A percentile compares a stretch with the other conserved stretches of the same genome.
phyloP scores from a whole-genome alignment of 2,888 invertebrate genomes.

The Orchestes rusci region DNA sequence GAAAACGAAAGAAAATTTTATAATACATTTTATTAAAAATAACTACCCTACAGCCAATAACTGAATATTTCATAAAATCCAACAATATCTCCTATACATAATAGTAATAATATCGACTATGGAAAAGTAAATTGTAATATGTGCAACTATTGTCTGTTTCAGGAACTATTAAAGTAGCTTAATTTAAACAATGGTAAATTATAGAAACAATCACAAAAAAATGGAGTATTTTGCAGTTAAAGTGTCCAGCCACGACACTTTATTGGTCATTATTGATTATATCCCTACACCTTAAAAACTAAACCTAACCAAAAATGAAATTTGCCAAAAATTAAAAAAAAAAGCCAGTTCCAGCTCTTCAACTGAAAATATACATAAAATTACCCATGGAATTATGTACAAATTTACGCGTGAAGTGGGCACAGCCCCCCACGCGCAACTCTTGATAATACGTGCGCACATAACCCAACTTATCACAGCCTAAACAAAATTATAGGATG shows the following conservation, averaged over 20 bases:
- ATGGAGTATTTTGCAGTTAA: slow-evolving; percentile 17
- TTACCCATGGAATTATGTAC: too few species aligned
- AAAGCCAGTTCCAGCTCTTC: too few species aligned
- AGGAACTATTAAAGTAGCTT: slow-evolving; percentile 12
- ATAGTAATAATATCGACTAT: slow-evolving; percentile 7
- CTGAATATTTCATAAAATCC: background rate
- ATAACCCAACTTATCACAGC: too few species aligned
- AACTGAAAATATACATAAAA: too few species aligned
- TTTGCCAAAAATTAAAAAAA: too few species aligned
- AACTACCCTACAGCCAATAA: background rate
- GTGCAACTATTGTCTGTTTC: slow-evolving; percentile 7
- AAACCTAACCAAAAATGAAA: slow-evolving; percentile 7
- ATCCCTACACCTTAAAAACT: slow-evolving; percentile 17
- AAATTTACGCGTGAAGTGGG: too few species aligned
- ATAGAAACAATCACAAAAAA: slow-evolving; percentile 16
- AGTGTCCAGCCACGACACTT: too few species aligned
- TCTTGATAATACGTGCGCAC: too few species aligned
- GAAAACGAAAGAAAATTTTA: background rate
- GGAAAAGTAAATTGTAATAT: too few species aligned
- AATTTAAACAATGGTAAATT: slow-evolving; percentile 14
- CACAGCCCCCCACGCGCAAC: too few species aligned
- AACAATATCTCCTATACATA: slow-evolving; percentile 1
- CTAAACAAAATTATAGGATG: too few species aligned
- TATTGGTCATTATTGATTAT: too few species aligned
- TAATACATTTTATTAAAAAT: slow-evolving; percentile 1